Evolutionary conservation across 2,888 invertebrate species (phyloP).

Genomic region (Hydrotaea diabolus): DNA sequence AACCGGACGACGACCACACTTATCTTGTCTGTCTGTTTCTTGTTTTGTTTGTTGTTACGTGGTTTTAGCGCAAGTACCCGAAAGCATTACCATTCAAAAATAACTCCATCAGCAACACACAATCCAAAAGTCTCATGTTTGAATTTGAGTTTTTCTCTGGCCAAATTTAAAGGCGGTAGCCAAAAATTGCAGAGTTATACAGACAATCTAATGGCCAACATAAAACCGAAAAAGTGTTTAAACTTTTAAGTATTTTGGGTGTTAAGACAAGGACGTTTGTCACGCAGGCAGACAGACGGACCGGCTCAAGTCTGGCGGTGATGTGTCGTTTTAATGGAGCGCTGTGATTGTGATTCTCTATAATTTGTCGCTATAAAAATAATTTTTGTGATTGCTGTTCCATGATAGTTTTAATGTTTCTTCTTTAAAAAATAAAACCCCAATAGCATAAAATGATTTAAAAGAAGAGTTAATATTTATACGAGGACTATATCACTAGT

Average conservation of each 20-base stretch:
- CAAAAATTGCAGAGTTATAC: background rate
- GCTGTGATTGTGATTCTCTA: constrained; percentile 13
- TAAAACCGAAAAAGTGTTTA: constrained; percentile 14
- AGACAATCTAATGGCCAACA: constrained; percentile 15
- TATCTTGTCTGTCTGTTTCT: constrained; percentile 38
- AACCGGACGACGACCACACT: constrained; percentile 48
- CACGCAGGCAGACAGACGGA: constrained; percentile 22
- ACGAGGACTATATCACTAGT: too few species aligned
- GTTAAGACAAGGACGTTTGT: constrained; percentile 67
- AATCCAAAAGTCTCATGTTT: background rate
- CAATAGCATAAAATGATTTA: too few species aligned
- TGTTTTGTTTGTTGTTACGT: constrained; percentile 26
- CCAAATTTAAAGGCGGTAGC: constrained; percentile 55
- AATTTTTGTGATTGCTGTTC: constrained; percentile 41
- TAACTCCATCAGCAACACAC: background rate
- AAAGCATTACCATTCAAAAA: constrained; percentile 3
- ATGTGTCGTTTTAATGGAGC: background rate
- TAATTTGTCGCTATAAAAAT: constrained; percentile 55
- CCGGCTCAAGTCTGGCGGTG: background rate
- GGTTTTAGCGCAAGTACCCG: constrained; percentile 20
- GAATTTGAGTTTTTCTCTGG: background rate
- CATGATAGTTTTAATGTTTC: background rate
- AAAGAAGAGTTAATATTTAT: too few species aligned
- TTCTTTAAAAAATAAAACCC: too few species aligned
- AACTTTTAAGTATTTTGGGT: constrained; percentile 61